These are phyloP conservation scores for Pachypanchax playfairii DNA, from an alignment of 2,113 vertebrate genomes.

Conservation along the genomic window DNA sequence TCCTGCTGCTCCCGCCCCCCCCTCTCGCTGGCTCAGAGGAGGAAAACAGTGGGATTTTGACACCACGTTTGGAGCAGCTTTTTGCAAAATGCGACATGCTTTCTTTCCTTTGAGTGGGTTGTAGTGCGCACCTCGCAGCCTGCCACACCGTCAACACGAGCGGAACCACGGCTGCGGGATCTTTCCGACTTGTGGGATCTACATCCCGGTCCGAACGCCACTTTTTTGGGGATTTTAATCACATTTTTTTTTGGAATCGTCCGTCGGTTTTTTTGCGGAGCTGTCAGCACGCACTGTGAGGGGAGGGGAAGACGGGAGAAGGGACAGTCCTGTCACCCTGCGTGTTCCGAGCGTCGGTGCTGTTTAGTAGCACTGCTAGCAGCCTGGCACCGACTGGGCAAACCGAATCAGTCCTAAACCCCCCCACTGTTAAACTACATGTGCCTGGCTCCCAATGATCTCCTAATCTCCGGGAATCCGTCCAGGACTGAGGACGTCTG, in stretches of 20 bases:
- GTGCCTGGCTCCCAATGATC: slow-evolving; percentile 74
- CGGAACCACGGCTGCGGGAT: slow-evolving; percentile 25
- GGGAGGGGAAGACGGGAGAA: slow-evolving; percentile 28
- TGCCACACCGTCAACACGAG: slow-evolving; percentile 38
- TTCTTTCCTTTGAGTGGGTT: slow-evolving; percentile 62
- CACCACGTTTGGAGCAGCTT: slow-evolving; percentile 46
- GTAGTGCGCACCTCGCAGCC: slow-evolving; percentile 60
- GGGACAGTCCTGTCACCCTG: slow-evolving; percentile 72
- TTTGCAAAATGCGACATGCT: slow-evolving; percentile 77
- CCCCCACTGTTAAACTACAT: slow-evolving; percentile 64
- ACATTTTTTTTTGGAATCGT: slow-evolving; percentile 34
- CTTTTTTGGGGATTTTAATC: slow-evolving; percentile 39
- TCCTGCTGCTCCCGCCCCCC: slow-evolving; percentile 2
- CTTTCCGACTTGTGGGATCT: slow-evolving; percentile 24
- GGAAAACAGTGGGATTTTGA: slow-evolving; percentile 62
- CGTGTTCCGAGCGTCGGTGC: no score
- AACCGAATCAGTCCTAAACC: slow-evolving; percentile 56
- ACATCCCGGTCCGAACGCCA: slow-evolving; percentile 33
- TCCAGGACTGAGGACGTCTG: slow-evolving; percentile 72
- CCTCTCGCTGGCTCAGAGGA: slow-evolving; percentile 41
- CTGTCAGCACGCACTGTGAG: slow-evolving; percentile 59
- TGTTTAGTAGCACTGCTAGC: slow-evolving; percentile 38
- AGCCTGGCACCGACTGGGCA: slow-evolving; percentile 52
- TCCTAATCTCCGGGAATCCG: slow-evolving; percentile 67
- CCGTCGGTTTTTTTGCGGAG: slow-evolving; percentile 26